Evolutionary conservation across 1,140 invertebrate genomes (phyloP).

Genomic region (Tenebrio molitor): DNA sequence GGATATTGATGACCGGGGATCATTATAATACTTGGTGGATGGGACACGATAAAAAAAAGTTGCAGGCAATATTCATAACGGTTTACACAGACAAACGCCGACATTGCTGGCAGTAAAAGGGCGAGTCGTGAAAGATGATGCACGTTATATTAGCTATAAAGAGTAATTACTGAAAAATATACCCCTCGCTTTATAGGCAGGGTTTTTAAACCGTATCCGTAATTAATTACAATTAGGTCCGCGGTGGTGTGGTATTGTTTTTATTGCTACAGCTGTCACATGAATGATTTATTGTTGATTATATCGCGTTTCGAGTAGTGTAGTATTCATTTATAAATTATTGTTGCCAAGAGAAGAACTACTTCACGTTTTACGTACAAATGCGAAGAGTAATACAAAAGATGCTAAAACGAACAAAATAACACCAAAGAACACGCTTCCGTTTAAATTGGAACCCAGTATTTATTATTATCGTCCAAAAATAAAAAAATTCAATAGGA

Average conservation of each 20-base stretch:
- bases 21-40: slow-evolving; percentile 20
- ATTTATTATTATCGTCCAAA: too few relatives aligned
- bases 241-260: slow-evolving; percentile 20
- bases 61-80: slow-evolving; percentile 31
- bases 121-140: slow-evolving; percentile 40
- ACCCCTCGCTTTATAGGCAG: slow-evolving; percentile 16
- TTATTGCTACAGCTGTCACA: slow-evolving; percentile 22
- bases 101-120: slow-evolving; percentile 22
- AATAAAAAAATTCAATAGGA: too few relatives aligned
- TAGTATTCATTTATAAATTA: too few relatives aligned
- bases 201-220: slow-evolving; percentile 36
- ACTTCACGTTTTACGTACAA: too few relatives aligned
- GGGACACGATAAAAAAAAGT: slow-evolving; percentile 35
- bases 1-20: slow-evolving; percentile 49
- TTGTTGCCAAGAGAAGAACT: too few relatives aligned
- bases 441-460: too few relatives aligned
- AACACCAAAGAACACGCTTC: too few relatives aligned
- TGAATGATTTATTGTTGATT: slow-evolving; percentile 7
- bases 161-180: slow-evolving; percentile 45
- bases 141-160: slow-evolving; percentile 32
- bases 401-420: too few relatives aligned
- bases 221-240: slow-evolving; percentile 43
- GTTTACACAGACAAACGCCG: slow-evolving; percentile 11
- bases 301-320: slow-evolving; percentile 4
- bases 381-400: too few relatives aligned